Evolutionary conservation across 2,797 vertebrate genomes (phyloP), one percentile per base, ranked within the genome.

Genomic region (Merluccius polli): DNA sequence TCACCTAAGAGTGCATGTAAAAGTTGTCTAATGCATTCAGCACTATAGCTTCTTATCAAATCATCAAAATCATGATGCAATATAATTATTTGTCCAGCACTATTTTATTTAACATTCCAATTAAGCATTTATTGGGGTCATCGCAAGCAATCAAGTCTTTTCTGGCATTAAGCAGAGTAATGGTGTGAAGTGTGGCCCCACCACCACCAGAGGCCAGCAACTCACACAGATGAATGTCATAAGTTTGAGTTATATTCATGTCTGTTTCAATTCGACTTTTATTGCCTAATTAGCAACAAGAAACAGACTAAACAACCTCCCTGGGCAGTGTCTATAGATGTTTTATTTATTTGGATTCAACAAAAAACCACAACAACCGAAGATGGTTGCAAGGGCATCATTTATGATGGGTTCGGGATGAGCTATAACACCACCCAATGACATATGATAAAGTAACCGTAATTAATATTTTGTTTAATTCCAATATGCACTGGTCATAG

Each of bases 231-330:
- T 63, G n/a, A 24, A 63, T 11, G 52, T 18, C 33, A 67, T n/a
- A 18, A 67, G 52, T 63, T 63, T 63, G 52, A n/a, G 32, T 33
- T 36, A 27, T 32, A 33, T 31, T 31, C 21, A 8, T 41, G 27
- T 15, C 12, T 44, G 24, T 41, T 74, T 70, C 4, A 76, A 78
- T 77, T 81, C 65, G 27, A 2, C 78, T 73, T 81, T 75, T 75
- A 78, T 69, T 38, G 15, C 1, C 59, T 74, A 63, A 63, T 63
- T 74, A 27, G 77, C 76, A 77, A 18, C 9, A 78, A 11, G 12
- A 84, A 31, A 48, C 21, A 77, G 79, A 72, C 30, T 84, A 7
- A 38, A 74, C 0, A 78, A n/a, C 8, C 67, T 6, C 59, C 73
- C 73, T 18, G 63, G 4, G 9, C 8, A n/a, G 35, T 35, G n/a